phyloP scores from a whole-genome alignment of 2,888 invertebrate species.

The Tinea trinotella region DNA sequence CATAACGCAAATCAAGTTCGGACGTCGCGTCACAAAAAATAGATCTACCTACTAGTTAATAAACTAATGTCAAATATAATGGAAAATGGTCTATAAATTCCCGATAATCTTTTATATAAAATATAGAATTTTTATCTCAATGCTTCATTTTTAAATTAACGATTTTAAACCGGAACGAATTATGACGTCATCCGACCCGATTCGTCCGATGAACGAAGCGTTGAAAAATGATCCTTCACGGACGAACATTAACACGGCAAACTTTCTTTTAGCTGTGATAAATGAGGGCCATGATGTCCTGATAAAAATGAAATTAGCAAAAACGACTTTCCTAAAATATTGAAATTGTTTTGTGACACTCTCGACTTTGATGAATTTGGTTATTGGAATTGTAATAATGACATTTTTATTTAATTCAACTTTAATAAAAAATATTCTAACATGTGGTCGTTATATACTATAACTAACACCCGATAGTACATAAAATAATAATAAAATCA shows the following conservation, averaged over 20 bases:
- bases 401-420: too few species aligned
- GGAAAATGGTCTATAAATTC: too few species aligned
- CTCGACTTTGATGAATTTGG: constrained; percentile 4
- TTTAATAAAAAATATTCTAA: too few species aligned
- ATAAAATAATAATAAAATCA: too few species aligned
- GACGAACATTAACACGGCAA: constrained; percentile 16
- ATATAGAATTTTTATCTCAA: background rate
- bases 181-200: constrained; percentile 18
- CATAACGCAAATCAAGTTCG: too few species aligned
- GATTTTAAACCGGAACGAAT: constrained; percentile 14
- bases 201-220: constrained; percentile 2
- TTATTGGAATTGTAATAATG: background rate
- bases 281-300: background rate
- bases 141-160: constrained; percentile 10
- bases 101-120: too few species aligned
- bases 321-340: constrained; percentile 4
- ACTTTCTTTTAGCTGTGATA: constrained; percentile 19
- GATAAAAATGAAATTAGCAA: constrained; percentile 8
- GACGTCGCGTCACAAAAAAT: too few species aligned
- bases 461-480: too few species aligned
- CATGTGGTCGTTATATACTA: too few species aligned
- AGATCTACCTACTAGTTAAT: too few species aligned
- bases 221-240: constrained; percentile 17
- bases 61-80: too few species aligned
- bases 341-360: background rate